Conservation (phyloP, 35 echinoderm and acorn worm genomes). For the Diadema setosum region DNA sequence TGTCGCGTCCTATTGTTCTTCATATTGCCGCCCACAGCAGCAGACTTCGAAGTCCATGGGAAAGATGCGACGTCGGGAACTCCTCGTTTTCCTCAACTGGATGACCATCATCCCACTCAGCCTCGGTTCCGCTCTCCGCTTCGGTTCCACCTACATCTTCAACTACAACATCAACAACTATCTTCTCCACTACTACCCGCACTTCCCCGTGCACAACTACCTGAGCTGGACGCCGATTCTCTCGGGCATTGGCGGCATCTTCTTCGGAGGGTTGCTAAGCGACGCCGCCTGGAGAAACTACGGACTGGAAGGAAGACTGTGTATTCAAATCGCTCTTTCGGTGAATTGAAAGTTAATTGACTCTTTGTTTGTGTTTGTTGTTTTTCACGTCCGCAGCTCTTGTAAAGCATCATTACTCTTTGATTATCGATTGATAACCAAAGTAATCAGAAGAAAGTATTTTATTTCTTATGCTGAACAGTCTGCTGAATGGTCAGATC, state of each 20-base stretch:
- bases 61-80: not conserved
- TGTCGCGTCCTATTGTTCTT: too few species aligned
- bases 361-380: too few species aligned
- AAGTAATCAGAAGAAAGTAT: too few species aligned
- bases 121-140: not conserved
- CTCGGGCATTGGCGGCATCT: not conserved
- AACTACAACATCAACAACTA: slow-evolving; percentile 51
- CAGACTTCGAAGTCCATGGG: not conserved
- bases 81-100: not conserved
- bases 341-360: slow-evolving; percentile 20
- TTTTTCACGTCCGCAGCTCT: too few species aligned
- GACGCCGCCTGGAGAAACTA: not conserved
- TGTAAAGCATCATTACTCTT: too few species aligned
- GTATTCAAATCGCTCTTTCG: not conserved
- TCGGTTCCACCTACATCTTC: slow-evolving; percentile 8
- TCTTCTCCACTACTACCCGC: slow-evolving; percentile 10
- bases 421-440: too few species aligned
- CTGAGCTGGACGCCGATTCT: slow-evolving; percentile 29
- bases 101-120: not conserved
- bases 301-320: not conserved
- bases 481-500: too few species aligned
- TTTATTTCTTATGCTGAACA: too few species aligned
- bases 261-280: slow-evolving; percentile 9
- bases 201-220: slow-evolving; percentile 6
- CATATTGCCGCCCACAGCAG: not conserved